Evolutionary conservation across 2,888 invertebrate genomes (phyloP).

Genomic region (Pseudococcus viburni): DNA sequence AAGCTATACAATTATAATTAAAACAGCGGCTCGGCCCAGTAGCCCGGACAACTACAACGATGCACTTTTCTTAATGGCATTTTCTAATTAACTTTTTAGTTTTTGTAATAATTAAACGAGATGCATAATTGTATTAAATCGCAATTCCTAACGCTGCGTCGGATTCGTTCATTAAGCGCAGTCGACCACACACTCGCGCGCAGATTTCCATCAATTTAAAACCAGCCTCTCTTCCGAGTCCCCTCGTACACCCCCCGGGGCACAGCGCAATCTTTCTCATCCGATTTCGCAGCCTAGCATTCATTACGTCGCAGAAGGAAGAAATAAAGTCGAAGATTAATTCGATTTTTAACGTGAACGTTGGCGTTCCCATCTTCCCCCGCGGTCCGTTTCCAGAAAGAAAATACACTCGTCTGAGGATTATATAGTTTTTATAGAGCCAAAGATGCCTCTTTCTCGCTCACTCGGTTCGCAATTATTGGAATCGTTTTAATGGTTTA

Average conservation of each 20-base stretch:
- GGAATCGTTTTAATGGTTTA: slow-evolving; percentile 41
- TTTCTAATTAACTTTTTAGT: slow-evolving; percentile 51
- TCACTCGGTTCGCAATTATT: neutral
- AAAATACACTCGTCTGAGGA: slow-evolving; percentile 22
- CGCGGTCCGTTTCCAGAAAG: neutral
- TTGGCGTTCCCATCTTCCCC: neutral
- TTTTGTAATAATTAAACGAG: slow-evolving; percentile 55
- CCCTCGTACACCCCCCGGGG: neutral
- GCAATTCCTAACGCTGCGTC: slow-evolving; percentile 14
- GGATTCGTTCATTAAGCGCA: slow-evolving; percentile 42
- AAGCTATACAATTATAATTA: slow-evolving; percentile 34
- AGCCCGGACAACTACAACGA: slow-evolving; percentile 3
- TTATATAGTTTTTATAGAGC: slow-evolving; percentile 4
- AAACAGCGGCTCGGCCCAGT: slow-evolving; percentile 10
- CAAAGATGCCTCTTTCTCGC: neutral
- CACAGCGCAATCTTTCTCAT: slow-evolving; percentile 28
- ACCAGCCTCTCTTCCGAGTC: neutral
- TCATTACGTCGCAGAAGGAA: neutral
- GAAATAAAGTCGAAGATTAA: slow-evolving; percentile 25
- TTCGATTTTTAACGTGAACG: slow-evolving; percentile 24
- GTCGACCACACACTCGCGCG: slow-evolving; percentile 38
- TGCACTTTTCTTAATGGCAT: slow-evolving; percentile 54
- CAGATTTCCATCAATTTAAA: slow-evolving; percentile 43
- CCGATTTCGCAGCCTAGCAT: slow-evolving; percentile 6
- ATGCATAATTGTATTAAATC: slow-evolving; percentile 54